These are phyloP conservation scores for Lithosia quadra DNA, from an alignment of 2,888 invertebrate genomes.

Conservation along the genomic window DNA sequence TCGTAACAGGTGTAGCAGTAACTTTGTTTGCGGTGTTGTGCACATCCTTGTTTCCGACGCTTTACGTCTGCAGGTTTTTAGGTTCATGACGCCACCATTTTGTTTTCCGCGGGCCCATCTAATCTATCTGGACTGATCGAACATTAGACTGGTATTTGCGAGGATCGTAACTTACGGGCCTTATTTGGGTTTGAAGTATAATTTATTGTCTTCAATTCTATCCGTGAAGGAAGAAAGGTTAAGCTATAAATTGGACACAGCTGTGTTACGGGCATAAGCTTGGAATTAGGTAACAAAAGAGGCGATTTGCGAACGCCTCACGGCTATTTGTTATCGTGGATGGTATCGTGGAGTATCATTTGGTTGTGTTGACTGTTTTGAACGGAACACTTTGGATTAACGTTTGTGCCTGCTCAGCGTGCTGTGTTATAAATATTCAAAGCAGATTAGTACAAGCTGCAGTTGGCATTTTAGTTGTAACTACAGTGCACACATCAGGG, in stretches of 20 bases:
- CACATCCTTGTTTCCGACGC: too few species aligned
- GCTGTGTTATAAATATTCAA: neutral
- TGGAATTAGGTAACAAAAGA: slow-evolving; percentile 81
- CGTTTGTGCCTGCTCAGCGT: neutral
- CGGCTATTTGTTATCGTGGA: slow-evolving; percentile 56
- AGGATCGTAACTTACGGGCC: slow-evolving; percentile 79
- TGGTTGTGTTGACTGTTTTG: slow-evolving; percentile 11
- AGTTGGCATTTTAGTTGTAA: neutral
- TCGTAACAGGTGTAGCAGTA: too few species aligned
- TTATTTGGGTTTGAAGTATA: slow-evolving; percentile 86
- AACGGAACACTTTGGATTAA: slow-evolving; percentile 1
- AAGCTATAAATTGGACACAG: slow-evolving; percentile 81
- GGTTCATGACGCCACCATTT: too few species aligned
- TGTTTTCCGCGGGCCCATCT: slow-evolving; percentile 59
- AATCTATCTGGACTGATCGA: slow-evolving; percentile 79
- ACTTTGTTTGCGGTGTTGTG: too few species aligned
- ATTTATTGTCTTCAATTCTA: slow-evolving; percentile 86
- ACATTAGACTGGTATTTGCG: slow-evolving; percentile 76
- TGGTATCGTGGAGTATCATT: slow-evolving; percentile 45
- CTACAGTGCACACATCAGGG: neutral
- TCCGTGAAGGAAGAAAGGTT: slow-evolving; percentile 82
- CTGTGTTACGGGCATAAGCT: slow-evolving; percentile 82
- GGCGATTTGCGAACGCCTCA: slow-evolving; percentile 76
- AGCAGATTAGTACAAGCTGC: neutral
- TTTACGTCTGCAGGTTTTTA: too few species aligned